A percentile compares a stretch with the other conserved stretches of the same genome.
phyloP scores from a whole-genome alignment of 2,888 invertebrate genomes.

The Conistra vaccinii region DNA sequence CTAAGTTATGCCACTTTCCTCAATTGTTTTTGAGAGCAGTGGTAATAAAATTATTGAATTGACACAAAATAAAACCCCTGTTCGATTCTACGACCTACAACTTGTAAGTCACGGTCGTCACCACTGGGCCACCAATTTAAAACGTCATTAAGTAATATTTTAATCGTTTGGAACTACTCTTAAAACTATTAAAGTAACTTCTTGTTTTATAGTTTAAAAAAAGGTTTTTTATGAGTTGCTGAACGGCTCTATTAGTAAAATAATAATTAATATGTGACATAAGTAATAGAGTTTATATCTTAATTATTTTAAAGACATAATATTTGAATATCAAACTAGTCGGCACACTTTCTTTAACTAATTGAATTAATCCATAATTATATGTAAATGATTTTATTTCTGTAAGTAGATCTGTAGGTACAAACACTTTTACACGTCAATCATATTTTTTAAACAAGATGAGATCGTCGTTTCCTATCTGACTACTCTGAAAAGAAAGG shows the following conservation, averaged over 20 bases:
- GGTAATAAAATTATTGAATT: background rate
- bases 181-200: background rate
- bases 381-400: no score
- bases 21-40: background rate
- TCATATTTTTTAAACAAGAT: no score
- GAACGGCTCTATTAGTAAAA: conserved; percentile 17
- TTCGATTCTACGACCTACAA: background rate
- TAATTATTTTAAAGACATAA: background rate
- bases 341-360: no score
- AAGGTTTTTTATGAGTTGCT: background rate
- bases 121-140: background rate
- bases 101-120: background rate
- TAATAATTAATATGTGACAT: background rate
- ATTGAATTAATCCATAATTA: background rate
- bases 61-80: background rate
- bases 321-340: background rate
- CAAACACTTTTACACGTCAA: no score
- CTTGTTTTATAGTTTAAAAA: background rate
- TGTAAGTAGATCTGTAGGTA: no score
- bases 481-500: no score
- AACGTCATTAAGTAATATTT: conserved; percentile 6
- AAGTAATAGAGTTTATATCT: conserved; percentile 9
- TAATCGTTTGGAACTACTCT: background rate
- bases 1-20: background rate
- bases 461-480: no score